phyloP scores from a whole-genome alignment of 2,888 invertebrate species.

The Stenodema calcarata region DNA sequence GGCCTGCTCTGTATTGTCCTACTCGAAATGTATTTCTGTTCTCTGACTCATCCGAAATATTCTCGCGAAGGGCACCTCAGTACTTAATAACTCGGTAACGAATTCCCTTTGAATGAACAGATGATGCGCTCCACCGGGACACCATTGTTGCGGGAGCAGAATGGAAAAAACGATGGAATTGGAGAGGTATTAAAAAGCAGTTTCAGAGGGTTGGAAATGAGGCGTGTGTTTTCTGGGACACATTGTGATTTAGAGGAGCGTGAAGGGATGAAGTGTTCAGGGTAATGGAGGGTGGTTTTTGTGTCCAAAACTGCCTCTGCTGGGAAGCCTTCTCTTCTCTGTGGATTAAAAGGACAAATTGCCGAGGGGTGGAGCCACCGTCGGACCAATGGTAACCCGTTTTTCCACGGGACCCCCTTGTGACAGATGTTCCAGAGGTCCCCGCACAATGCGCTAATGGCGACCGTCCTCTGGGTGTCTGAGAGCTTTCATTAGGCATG shows the following conservation, averaged over 20 bases:
- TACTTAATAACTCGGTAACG: conserved; percentile 34
- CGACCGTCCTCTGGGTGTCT: conserved; percentile 1
- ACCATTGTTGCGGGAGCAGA: conserved; percentile 11
- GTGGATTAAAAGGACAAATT: conserved; percentile 50
- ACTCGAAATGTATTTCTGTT: background rate
- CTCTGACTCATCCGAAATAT: conserved; percentile 6
- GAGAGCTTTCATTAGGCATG: conserved; percentile 22
- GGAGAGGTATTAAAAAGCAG: conserved; percentile 46
- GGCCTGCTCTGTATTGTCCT: background rate
- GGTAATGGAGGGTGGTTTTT: conserved; percentile 47
- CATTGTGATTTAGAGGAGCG: conserved; percentile 49
- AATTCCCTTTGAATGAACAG: conserved; percentile 37
- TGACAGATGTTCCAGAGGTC: conserved; percentile 36
- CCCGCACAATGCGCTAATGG: conserved; percentile 45
- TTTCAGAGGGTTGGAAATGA: conserved; percentile 40
- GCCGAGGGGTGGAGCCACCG: conserved; percentile 39
- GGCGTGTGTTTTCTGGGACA: conserved; percentile 47
- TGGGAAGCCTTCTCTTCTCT: conserved; percentile 14
- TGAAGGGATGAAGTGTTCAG: conserved; percentile 43
- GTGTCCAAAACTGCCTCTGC: conserved; percentile 19
- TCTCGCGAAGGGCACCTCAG: background rate
- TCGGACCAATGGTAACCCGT: conserved; percentile 49
- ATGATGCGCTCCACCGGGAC: conserved; percentile 35
- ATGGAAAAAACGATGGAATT: conserved; percentile 42
- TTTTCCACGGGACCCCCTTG: conserved; percentile 16